These are phyloP conservation scores for Acleris laterana DNA, from an alignment of 2,888 invertebrate genomes.

Conservation along the genomic window DNA sequence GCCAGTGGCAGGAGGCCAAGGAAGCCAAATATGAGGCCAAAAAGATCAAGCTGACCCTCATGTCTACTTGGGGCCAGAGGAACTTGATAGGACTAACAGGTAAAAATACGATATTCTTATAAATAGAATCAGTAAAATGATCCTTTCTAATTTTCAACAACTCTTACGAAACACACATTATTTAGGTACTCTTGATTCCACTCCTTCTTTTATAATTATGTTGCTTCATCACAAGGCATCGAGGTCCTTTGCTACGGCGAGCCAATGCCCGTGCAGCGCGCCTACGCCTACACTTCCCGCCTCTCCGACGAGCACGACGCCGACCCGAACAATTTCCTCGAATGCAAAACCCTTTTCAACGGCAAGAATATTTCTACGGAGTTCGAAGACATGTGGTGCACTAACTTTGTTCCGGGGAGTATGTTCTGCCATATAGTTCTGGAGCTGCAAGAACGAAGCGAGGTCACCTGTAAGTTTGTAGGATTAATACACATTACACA, in stretches of 20 bases:
- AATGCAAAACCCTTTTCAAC: slow-evolving; percentile 85
- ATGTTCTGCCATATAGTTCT: slow-evolving; percentile 71
- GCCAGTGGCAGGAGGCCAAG: slow-evolving; percentile 50
- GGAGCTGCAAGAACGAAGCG: slow-evolving; percentile 63
- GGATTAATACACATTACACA: neutral
- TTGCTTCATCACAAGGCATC: slow-evolving; percentile 61
- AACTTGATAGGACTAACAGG: slow-evolving; percentile 86
- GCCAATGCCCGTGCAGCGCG: slow-evolving; percentile 58
- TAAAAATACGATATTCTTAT: slow-evolving; percentile 29
- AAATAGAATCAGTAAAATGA: neutral
- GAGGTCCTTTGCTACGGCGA: slow-evolving; percentile 70
- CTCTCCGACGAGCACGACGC: slow-evolving; percentile 56
- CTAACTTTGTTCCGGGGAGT: slow-evolving; percentile 62
- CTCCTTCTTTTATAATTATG: too few relatives aligned
- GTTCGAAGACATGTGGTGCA: slow-evolving; percentile 87
- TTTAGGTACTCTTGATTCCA: too few relatives aligned
- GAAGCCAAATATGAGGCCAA: slow-evolving; percentile 65
- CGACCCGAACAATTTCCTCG: slow-evolving; percentile 51
- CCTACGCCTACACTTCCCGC: slow-evolving; percentile 64
- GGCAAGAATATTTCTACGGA: slow-evolving; percentile 88
- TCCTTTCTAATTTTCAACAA: too few relatives aligned
- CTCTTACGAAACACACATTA: too few relatives aligned
- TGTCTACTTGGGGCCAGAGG: slow-evolving; percentile 87
- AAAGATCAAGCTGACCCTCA: slow-evolving; percentile 81
- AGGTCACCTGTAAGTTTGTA: slow-evolving; percentile 67